Conservation (phyloP, 2,113 vertebrate genomes). For the Falcunculus frontatus region DNA sequence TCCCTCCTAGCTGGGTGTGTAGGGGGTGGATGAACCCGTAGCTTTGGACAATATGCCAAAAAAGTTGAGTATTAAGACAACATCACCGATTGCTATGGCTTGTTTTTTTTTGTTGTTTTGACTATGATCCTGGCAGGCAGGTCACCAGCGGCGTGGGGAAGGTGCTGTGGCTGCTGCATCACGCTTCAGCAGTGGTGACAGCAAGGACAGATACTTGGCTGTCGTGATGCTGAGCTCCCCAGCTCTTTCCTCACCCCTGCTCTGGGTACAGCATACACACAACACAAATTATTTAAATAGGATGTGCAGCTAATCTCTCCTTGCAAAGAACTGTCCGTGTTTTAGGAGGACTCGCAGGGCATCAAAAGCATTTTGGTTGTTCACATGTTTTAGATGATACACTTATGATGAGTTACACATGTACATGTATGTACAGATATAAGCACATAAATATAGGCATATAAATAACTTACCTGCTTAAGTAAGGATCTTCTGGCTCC, state of each 20-base stretch:
- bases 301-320: neutral
- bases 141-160: neutral
- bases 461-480: neutral
- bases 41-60: neutral
- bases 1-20: neutral
- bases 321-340: neutral
- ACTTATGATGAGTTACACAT: neutral
- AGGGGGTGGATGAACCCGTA: neutral
- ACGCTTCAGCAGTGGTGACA: rapidly evolving
- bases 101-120: neutral
- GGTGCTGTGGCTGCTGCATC: neutral
- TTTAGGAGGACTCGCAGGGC: neutral
- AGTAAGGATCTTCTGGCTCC: neutral
- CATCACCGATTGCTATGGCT: neutral
- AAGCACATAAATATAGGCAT: neutral
- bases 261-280: rapidly evolving
- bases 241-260: neutral
- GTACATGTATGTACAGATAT: neutral
- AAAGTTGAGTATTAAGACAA: neutral
- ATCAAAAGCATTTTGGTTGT: neutral
- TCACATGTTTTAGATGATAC: neutral
- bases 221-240: rapidly evolving
- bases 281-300: neutral
- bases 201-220: neutral
- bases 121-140: neutral